These are phyloP conservation scores for Cavia porcellus DNA, from an alignment of 2,113 vertebrate genomes.

Conservation along the genomic window DNA sequence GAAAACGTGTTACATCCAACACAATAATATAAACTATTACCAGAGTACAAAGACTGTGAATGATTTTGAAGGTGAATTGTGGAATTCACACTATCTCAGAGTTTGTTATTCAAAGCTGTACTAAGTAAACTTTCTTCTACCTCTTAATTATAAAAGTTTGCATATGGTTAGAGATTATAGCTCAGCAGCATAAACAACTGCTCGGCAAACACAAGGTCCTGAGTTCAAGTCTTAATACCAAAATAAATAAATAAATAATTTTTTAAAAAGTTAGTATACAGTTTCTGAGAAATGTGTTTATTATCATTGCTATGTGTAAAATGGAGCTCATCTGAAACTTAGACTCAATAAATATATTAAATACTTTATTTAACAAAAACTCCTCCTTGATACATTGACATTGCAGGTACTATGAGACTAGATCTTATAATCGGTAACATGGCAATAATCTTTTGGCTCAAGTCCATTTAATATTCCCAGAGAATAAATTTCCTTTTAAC, in stretches of 20 bases:
- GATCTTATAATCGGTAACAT: background rate
- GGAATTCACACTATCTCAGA: background rate
- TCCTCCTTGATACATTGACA: background rate
- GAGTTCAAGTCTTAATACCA: no score
- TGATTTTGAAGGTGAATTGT: background rate
- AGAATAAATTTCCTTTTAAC: slow-evolving; percentile 18
- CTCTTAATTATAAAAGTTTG: background rate
- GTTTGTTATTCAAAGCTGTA: background rate
- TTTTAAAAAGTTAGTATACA: background rate
- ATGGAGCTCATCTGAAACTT: background rate
- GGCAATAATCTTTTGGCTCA: background rate
- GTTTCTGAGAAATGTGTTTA: slow-evolving; percentile 13
- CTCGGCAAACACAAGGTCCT: no score
- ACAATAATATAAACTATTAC: slow-evolving; percentile 31
- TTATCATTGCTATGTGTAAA: background rate
- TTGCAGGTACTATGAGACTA: background rate
- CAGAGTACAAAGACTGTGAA: background rate
- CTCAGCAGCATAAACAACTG: no score
- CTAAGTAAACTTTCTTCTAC: slow-evolving; percentile 38
- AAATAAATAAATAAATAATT: no score
- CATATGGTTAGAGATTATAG: no score
- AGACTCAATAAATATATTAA: background rate
- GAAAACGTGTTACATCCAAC: slow-evolving; percentile 43
- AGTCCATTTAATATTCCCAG: background rate
- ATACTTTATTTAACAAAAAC: slow-evolving; percentile 17